Evolutionary conservation across 2,797 vertebrate genomes (phyloP), one percentile per base, ranked within the genome.

Genomic region (Bryconaethiops microstoma): DNA sequence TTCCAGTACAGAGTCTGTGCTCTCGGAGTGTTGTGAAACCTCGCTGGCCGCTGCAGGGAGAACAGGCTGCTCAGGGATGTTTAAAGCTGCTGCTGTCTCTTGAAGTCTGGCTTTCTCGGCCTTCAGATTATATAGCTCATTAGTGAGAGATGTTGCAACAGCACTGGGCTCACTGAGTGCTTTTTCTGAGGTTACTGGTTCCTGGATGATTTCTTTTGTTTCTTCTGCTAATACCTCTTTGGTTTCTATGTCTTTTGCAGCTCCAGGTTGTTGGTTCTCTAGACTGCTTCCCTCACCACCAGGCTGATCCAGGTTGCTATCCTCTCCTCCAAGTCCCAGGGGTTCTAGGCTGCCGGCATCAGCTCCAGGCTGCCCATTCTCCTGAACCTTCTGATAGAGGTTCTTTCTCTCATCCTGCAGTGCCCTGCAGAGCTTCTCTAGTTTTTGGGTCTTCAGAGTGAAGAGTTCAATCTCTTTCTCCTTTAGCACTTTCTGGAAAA

Each of bases 381-480:
- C 94, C 88, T 95, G 95, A 23, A 96, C 93, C 92, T 96, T 98
- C 88, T 93, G 95, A 83, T 92, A 94, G 23, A 98, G 90, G 80
- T 91, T 94, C 52, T 95, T 97, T 87, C 98, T 96, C 90, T 99
- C 96, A 73, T 96, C 97, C 82, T 99, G 98, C 88, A 99, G 90
- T 68, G 97, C 97, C 75, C 97, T 93, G 83, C 98, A 99, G 57
- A 99, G 96, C 62, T 96, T 99, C 92, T 99, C 97, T 64, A 99
- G 89, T 86, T 97, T 97, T 90, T 97, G 95, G 79, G 96, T 99
- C 93, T 99, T 99, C 86, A 95, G 78, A 67, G 92, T 76, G 0
- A 97, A 92, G 78, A 97, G 96, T 68, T 99, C 97, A 0, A 98
- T 95, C 90, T 99, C 98, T 87, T 99, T 99, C 59, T 97, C 94